phyloP scores from a whole-genome alignment of 1,140 invertebrate species.

The Proales similis region DNA sequence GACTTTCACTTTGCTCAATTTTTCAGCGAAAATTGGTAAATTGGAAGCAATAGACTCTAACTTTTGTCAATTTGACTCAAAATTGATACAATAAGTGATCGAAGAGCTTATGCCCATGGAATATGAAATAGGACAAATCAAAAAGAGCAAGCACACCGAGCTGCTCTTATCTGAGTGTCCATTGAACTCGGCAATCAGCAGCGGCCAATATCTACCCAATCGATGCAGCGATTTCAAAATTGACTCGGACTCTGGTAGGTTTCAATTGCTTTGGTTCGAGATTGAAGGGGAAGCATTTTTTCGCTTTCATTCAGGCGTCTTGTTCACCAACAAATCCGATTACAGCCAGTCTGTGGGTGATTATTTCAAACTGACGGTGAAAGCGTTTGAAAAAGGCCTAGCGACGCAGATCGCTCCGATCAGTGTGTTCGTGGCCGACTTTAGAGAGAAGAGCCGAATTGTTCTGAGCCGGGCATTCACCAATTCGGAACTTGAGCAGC shows the following conservation, averaged over 20 bases:
- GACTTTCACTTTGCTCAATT: too few species aligned
- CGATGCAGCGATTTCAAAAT: slow-evolving; percentile 10
- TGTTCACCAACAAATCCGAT: slow-evolving; percentile 18
- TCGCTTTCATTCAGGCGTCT: not conserved
- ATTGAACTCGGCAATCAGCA: too few species aligned
- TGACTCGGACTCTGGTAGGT: slow-evolving; percentile 1
- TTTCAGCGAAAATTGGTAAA: too few species aligned
- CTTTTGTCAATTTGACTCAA: too few species aligned
- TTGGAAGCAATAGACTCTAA: too few species aligned
- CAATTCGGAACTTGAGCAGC: slow-evolving; percentile 4
- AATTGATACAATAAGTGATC: too few species aligned
- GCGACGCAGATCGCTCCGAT: not conserved
- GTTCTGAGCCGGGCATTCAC: not conserved
- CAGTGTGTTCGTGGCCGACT: not conserved
- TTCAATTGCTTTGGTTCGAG: not conserved
- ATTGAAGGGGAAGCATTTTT: not conserved
- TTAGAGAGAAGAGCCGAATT: slow-evolving; percentile 9
- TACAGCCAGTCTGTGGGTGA: not conserved
- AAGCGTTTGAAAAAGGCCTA: not conserved
- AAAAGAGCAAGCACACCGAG: too few species aligned
- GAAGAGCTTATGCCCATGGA: too few species aligned
- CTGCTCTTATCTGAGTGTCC: too few species aligned
- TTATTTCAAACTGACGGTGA: slow-evolving; percentile 8
- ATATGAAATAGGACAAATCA: too few species aligned
- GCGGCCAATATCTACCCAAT: slow-evolving; percentile 4